Percentiles rank a stretch among this genome's conserved stretches.
These are phyloP conservation scores for Aplochiton taeniatus DNA, from an alignment of 2,797 vertebrate genomes.

Conservation along the genomic window DNA sequence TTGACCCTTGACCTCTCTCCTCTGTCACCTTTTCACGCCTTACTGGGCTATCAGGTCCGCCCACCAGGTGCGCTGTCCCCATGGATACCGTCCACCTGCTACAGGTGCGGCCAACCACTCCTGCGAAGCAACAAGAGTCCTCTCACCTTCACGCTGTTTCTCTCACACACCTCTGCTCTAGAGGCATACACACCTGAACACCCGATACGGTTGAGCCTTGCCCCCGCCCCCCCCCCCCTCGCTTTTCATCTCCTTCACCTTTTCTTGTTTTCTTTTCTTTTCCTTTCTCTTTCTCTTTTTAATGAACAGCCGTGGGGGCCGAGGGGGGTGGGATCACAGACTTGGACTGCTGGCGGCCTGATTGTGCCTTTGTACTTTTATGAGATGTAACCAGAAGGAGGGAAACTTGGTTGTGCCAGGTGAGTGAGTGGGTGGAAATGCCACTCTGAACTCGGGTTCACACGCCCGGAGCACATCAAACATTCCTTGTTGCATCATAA, in stretches of 20 bases:
- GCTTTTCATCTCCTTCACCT: slow-evolving; percentile 62
- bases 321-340: slow-evolving; percentile 33
- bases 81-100: slow-evolving; percentile 56
- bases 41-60: slow-evolving; percentile 35
- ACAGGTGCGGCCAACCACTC: slow-evolving; percentile 49
- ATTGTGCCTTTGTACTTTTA: slow-evolving; percentile 50
- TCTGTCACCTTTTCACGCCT: slow-evolving; percentile 51
- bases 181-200: slow-evolving; percentile 59
- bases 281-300: slow-evolving; percentile 31
- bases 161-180: slow-evolving; percentile 1
- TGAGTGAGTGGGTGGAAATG: neutral
- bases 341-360: slow-evolving; percentile 43
- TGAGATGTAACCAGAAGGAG: slow-evolving; percentile 48
- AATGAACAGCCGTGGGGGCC: slow-evolving; percentile 51
- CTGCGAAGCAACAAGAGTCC: slow-evolving; percentile 21
- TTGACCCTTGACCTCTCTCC: slow-evolving; percentile 41
- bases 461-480: slow-evolving; percentile 43
- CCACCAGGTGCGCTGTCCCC: slow-evolving; percentile 34
- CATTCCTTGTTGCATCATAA: slow-evolving; percentile 37
- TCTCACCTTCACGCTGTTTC: slow-evolving; percentile 5
- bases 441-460: neutral
- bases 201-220: slow-evolving; percentile 69
- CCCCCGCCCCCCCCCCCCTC: slow-evolving; percentile 13
- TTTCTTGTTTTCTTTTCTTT: slow-evolving; percentile 35
- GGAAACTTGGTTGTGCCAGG: neutral